phyloP scores from a whole-genome alignment of 2,113 vertebrate species.

The Diphyllodes magnificus region DNA sequence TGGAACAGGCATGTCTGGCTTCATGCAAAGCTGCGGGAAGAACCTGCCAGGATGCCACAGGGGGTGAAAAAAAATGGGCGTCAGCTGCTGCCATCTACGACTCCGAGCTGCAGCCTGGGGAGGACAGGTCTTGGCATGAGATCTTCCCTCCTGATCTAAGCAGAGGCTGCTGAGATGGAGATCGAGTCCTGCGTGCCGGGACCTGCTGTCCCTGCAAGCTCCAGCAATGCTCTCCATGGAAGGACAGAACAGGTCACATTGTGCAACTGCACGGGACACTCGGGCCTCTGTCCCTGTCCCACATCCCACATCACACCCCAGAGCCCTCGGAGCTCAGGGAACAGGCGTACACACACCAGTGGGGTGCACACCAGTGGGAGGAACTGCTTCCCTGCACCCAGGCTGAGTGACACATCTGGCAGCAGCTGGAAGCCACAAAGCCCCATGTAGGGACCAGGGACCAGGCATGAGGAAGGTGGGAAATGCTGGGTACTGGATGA shows the following conservation, averaged over 20 bases:
- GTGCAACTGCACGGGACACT: not conserved
- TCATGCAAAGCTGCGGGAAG: not conserved
- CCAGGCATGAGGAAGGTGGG: not conserved
- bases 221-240: not conserved
- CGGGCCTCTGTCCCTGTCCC: not conserved
- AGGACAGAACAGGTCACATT: not conserved
- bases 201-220: conserved; percentile 11
- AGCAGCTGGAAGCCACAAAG: not conserved
- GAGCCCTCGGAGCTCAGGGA: not conserved
- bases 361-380: not conserved
- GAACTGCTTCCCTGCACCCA: not conserved
- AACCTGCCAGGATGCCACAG: not conserved
- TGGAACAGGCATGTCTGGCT: not conserved
- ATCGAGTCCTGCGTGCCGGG: not conserved
- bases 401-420: not conserved
- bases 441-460: rapidly evolving
- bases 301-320: not conserved
- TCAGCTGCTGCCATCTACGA: not conserved
- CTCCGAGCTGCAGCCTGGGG: not conserved
- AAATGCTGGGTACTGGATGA: not conserved
- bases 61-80: not conserved
- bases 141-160: not conserved
- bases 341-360: rapidly evolving
- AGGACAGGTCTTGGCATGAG: conserved; percentile 51
- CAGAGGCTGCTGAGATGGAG: conserved; percentile 3